Conservation (phyloP, 2,888 invertebrate species). For the Augiades crinisus region DNA sequence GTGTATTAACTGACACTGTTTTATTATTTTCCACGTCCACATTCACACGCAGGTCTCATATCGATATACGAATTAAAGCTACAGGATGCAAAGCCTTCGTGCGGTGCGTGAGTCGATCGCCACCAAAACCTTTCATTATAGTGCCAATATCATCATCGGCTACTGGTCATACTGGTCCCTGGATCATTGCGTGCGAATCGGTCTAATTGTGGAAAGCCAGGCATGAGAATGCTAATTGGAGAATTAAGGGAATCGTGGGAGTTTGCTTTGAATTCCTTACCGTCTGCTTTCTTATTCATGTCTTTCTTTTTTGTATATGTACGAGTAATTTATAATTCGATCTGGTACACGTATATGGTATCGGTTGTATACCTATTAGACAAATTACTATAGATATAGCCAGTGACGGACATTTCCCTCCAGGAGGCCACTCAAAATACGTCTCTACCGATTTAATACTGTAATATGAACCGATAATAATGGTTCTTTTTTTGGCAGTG, state of each 20-base stretch:
- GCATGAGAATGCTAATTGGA: constrained; percentile 68
- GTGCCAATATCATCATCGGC: constrained; percentile 60
- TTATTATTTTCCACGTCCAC: neutral
- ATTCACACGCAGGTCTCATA: neutral
- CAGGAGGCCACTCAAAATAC: too few species aligned
- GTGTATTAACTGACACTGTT: too few species aligned
- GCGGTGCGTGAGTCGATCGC: constrained; percentile 53
- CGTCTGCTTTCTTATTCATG: constrained; percentile 9
- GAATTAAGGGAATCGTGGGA: constrained; percentile 46
- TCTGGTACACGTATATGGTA: too few species aligned
- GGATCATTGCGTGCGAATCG: constrained; percentile 60
- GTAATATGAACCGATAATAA: too few species aligned
- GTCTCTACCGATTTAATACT: too few species aligned
- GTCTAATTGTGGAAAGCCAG: constrained; percentile 68
- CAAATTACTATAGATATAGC: too few species aligned
- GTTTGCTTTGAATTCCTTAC: constrained; percentile 31
- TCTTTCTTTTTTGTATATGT: neutral
- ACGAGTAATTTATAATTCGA: too few species aligned
- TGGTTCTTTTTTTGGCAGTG: too few species aligned
- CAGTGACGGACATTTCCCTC: too few species aligned
- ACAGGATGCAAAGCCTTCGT: constrained; percentile 39
- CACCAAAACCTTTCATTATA: constrained; percentile 56
- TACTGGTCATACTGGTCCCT: constrained; percentile 68
- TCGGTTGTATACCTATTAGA: too few species aligned
- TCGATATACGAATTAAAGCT: too few species aligned